Evolutionary conservation across 2,888 invertebrate species (phyloP).

Genomic region (Mimachlamys varia): DNA sequence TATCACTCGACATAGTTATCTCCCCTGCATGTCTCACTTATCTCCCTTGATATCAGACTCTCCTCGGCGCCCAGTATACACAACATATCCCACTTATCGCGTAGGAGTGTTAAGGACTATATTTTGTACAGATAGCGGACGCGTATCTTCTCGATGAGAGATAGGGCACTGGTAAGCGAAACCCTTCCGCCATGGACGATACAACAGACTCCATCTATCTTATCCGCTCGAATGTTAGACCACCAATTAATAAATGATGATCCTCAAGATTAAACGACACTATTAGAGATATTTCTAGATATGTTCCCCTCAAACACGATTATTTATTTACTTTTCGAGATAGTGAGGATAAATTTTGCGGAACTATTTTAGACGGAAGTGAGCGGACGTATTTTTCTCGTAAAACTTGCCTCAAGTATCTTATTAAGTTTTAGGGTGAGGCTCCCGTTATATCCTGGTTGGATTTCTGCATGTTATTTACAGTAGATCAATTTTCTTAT

Average conservation of each 20-base stretch:
- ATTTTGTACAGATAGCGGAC: constrained; percentile 21
- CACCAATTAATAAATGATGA: constrained; percentile 34
- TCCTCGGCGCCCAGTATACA: neutral
- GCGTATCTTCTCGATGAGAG: constrained; percentile 9
- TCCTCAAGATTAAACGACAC: neutral
- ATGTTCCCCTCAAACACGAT: constrained; percentile 19
- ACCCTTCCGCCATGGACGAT: constrained; percentile 19
- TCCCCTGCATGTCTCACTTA: constrained; percentile 18
- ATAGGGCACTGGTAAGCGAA: constrained; percentile 1
- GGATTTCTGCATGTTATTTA: no score
- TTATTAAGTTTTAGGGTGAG: no score
- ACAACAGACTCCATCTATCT: neutral
- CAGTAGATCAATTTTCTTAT: no score
- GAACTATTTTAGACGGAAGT: constrained; percentile 31
- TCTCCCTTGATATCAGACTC: constrained; percentile 25
- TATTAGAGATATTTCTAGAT: constrained; percentile 8
- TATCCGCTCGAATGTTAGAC: neutral
- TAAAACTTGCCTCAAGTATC: neutral
- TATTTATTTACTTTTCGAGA: constrained; percentile 32
- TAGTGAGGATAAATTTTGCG: constrained; percentile 31
- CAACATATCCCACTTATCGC: constrained; percentile 19
- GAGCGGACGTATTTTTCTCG: neutral
- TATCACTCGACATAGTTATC: constrained; percentile 5
- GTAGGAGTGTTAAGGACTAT: constrained; percentile 25
- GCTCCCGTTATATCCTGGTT: no score